These are phyloP conservation scores for Coregonus ussuriensis DNA, from an alignment of 2,797 vertebrate genomes.

Conservation along the genomic window DNA sequence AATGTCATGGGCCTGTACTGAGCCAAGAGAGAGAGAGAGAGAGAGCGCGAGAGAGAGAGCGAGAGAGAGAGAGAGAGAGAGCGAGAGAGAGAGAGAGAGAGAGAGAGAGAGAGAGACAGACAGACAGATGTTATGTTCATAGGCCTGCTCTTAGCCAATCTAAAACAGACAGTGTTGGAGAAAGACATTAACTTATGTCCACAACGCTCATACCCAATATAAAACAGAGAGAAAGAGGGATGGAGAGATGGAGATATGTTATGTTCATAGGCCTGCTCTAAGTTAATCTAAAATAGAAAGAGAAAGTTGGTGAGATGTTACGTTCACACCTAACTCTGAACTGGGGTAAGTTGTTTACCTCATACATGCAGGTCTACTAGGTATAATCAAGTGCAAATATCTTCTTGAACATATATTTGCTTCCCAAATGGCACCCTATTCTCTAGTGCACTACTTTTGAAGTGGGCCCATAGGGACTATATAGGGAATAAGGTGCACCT, in stretches of 20 bases:
- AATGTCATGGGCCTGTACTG: neutral
- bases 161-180: neutral
- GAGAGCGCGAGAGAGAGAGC: neutral
- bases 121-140: neutral
- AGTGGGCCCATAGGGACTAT: no score
- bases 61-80: no score
- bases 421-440: no score
- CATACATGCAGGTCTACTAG: neutral
- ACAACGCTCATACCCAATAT: neutral
- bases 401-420: neutral
- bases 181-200: neutral
- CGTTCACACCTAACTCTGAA: neutral
- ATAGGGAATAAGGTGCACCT: no score
- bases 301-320: neutral
- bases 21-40: neutral
- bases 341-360: neutral
- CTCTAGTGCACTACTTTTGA: no score
- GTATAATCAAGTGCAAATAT: neutral
- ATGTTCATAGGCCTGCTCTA: neutral
- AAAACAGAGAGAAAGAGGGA: neutral
- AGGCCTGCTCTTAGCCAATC: neutral
- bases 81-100: no score
- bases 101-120: no score
- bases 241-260: neutral
- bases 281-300: neutral